Conservation (phyloP, 2,113 vertebrate genomes). For the Ellobius talpinus region DNA sequence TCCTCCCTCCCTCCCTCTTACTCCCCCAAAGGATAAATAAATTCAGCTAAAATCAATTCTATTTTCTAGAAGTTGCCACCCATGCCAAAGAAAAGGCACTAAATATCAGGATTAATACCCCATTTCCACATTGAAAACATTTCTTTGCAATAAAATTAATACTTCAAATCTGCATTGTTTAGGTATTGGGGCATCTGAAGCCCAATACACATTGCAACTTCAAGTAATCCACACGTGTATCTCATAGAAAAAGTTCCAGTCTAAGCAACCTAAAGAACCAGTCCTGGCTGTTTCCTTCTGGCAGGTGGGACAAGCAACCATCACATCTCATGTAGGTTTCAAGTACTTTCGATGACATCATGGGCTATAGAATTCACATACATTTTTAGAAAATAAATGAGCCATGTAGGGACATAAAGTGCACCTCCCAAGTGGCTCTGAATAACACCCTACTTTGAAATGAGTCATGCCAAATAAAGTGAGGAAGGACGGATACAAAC, state of each 20-base stretch:
- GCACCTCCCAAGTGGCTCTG: not conserved
- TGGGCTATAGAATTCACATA: slow-evolving; percentile 42
- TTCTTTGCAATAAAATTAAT: not conserved
- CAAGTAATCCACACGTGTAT: not conserved
- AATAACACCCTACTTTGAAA: not conserved
- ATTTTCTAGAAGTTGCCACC: not conserved
- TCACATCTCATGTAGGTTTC: not conserved
- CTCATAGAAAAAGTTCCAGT: not conserved
- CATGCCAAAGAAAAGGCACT: not conserved
- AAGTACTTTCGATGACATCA: slow-evolving; percentile 36
- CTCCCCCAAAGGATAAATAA: not conserved
- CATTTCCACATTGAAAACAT: slow-evolving; percentile 26
- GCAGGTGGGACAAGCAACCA: not conserved
- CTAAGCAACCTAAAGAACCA: not conserved
- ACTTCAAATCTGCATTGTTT: not conserved
- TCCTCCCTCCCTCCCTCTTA: too few species aligned
- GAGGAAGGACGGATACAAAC: not conserved
- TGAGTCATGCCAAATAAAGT: not conserved
- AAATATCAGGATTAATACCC: not conserved
- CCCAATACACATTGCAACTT: not conserved
- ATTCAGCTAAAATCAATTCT: not conserved
- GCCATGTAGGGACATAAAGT: not conserved
- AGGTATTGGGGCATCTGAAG: not conserved
- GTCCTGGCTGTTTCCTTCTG: not conserved
- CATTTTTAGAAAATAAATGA: slow-evolving; percentile 37